phyloP scores from a whole-genome alignment of 2,797 vertebrate genomes.

The Loriculus beryllinus region DNA sequence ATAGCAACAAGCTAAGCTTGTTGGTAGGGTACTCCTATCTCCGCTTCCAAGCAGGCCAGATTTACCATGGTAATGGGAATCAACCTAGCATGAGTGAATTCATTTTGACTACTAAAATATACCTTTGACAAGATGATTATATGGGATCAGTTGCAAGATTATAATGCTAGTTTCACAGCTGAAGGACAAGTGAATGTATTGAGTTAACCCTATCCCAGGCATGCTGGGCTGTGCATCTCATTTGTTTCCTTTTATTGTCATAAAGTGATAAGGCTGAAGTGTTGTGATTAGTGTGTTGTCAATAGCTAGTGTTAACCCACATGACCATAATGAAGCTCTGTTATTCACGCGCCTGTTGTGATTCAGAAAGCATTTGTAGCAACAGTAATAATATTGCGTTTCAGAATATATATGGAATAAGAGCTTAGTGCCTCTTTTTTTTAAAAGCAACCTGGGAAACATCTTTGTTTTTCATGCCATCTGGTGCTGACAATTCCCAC shows the following conservation, averaged over 20 bases:
- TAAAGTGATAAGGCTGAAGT: not conserved
- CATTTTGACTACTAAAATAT: constrained; percentile 46
- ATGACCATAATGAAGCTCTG: not conserved
- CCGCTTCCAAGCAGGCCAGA: not conserved
- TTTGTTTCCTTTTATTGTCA: not conserved
- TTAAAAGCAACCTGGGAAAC: not conserved
- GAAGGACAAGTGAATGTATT: constrained; percentile 8
- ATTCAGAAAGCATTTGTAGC: not conserved
- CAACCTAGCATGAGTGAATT: constrained; percentile 47
- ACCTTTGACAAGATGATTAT: constrained; percentile 57
- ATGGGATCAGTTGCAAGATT: constrained; percentile 43
- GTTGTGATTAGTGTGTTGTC: not conserved
- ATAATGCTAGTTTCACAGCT: constrained; percentile 41
- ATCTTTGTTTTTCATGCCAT: constrained; percentile 21
- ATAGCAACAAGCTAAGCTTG: not conserved
- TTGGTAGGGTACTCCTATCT: constrained; percentile 5
- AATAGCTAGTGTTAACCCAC: not conserved
- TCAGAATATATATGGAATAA: constrained; percentile 19
- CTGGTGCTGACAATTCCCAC: constrained; percentile 27
- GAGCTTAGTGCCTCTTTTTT: not conserved
- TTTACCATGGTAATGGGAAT: constrained; percentile 22
- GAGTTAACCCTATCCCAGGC: constrained; percentile 11
- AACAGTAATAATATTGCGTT: not conserved
- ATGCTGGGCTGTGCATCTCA: not conserved
- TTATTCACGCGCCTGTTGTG: not conserved